phyloP scores from a whole-genome alignment of 2,113 vertebrate species.

The Nettapus auritus region DNA sequence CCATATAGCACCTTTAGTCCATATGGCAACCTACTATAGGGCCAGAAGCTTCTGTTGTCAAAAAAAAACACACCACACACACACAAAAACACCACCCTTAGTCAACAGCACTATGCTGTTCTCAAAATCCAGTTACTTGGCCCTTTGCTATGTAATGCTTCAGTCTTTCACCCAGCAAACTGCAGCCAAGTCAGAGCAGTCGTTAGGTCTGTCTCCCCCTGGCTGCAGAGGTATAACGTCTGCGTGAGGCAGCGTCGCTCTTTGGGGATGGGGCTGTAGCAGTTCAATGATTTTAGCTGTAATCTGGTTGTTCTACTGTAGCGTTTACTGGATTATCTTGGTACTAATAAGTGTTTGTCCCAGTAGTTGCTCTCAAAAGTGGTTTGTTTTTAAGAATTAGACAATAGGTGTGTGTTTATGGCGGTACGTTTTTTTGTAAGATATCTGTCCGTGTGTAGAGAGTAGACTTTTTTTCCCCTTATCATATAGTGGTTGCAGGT shows the following conservation, averaged over 20 bases:
- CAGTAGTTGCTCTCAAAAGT: background rate
- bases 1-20: conserved; percentile 41
- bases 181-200: rapidly evolving
- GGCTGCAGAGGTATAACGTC: background rate
- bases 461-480: background rate
- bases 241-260: background rate
- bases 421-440: background rate
- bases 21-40: background rate
- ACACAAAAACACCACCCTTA: background rate
- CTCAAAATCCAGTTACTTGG: background rate
- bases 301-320: background rate
- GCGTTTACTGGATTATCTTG: background rate
- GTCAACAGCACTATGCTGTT: rapidly evolving
- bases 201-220: background rate
- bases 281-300: background rate
- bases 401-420: background rate
- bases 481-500: background rate
- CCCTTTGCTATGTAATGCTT: background rate
- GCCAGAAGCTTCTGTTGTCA: background rate
- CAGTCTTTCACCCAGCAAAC: too few relatives aligned
- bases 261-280: background rate
- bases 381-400: background rate
- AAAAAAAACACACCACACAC: background rate
- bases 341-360: background rate
- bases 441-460: background rate